These are phyloP conservation scores for Corythornis madagascariensis DNA, from an alignment of 2,113 vertebrate genomes.

Conservation along the genomic window DNA sequence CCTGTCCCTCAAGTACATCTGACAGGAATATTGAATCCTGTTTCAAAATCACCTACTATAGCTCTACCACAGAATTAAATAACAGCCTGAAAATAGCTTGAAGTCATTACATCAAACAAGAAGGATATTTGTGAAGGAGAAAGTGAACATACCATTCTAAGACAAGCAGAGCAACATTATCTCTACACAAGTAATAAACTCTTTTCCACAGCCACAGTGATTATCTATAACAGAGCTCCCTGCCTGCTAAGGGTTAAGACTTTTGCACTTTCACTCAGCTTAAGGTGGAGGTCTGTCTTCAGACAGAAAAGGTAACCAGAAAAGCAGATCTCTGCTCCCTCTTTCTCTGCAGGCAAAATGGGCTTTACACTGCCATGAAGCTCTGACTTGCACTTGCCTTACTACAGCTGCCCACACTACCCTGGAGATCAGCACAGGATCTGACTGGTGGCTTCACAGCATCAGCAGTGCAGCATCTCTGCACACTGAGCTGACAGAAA, in stretches of 20 bases:
- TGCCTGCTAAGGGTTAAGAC: not conserved
- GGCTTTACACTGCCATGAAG: not conserved
- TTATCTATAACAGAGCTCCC: not conserved
- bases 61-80: not conserved
- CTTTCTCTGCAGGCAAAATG: not conserved
- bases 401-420: not conserved
- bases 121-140: not conserved
- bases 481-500: not conserved
- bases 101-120: not conserved
- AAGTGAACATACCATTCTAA: not conserved
- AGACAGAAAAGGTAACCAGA: not conserved
- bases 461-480: not conserved
- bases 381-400: not conserved
- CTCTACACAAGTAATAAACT: not conserved
- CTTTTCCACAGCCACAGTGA: not conserved
- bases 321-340: not conserved
- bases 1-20: not conserved
- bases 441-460: not conserved
- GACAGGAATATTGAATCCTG: not conserved
- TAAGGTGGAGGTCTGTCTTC: not conserved
- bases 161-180: not conserved
- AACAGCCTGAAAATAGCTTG: not conserved
- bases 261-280: not conserved
- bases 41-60: not conserved
- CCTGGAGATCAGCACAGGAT: not conserved